Evolutionary conservation across 2,888 invertebrate species (phyloP).

Genomic region (Nemotelus nigrinus): DNA sequence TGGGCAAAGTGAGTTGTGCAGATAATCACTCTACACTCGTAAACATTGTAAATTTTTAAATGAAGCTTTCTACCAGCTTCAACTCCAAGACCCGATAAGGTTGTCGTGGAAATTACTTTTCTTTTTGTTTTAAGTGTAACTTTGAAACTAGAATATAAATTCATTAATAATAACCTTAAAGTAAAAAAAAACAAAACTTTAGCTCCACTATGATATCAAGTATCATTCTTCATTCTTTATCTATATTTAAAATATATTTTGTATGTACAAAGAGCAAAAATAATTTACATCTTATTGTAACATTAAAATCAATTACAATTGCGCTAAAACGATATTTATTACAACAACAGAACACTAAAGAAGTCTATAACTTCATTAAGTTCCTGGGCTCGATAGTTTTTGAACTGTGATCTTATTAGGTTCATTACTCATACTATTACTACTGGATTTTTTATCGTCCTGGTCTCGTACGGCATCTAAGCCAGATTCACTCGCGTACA

Average conservation of each 20-base stretch:
- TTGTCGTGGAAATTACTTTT: too few species aligned
- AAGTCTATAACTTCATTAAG: neutral
- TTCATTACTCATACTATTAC: neutral
- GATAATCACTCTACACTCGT: too few species aligned
- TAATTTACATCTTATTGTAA: slow-evolving; percentile 4
- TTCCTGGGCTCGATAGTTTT: neutral
- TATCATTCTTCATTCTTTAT: too few species aligned
- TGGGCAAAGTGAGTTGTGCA: too few species aligned
- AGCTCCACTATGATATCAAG: too few species aligned
- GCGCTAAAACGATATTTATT: neutral
- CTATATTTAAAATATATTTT: slow-evolving; percentile 3
- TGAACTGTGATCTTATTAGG: neutral
- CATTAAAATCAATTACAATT: slow-evolving; percentile 10
- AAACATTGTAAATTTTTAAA: too few species aligned
- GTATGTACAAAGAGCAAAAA: slow-evolving; percentile 10
- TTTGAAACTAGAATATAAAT: too few species aligned
- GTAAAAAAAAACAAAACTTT: too few species aligned
- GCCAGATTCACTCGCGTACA: neutral
- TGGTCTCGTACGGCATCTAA: neutral
- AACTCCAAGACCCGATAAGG: too few species aligned
- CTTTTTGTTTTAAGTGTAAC: too few species aligned
- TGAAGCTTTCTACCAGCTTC: too few species aligned
- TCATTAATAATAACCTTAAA: too few species aligned
- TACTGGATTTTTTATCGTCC: neutral
- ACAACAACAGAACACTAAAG: neutral